Percentiles rank a stretch among this genome's conserved stretches.
phyloP scores from a whole-genome alignment of 2,113 vertebrate genomes.

The Heptranchias perlo region DNA sequence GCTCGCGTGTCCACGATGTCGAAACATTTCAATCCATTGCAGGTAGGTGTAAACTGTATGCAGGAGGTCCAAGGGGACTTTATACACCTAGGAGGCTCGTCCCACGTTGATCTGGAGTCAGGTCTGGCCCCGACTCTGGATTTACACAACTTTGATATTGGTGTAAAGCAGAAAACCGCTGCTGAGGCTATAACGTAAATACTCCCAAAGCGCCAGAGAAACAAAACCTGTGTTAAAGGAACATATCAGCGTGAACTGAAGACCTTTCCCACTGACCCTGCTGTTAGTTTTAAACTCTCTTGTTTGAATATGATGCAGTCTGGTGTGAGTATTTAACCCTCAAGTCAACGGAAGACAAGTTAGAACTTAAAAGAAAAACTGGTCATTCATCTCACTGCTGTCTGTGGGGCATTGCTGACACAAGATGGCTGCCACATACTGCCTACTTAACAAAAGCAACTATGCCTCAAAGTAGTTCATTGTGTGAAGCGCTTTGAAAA shows the following conservation, averaged over 20 bases:
- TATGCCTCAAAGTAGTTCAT: not conserved
- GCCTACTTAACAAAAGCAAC: no score
- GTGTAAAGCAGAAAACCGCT: not conserved
- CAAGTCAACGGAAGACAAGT: not conserved
- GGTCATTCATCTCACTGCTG: no score
- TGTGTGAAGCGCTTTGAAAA: not conserved
- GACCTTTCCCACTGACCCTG: not conserved
- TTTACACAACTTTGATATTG: not conserved
- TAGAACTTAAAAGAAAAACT: not conserved
- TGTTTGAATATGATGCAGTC: not conserved
- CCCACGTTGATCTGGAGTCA: no score
- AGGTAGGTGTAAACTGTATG: not conserved
- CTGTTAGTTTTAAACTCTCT: not conserved
- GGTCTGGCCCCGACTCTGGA: not conserved
- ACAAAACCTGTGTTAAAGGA: not conserved
- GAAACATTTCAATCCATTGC: not conserved
- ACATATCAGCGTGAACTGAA: not conserved
- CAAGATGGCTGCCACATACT: no score
- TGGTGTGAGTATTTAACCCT: not conserved
- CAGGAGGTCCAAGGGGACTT: not conserved
- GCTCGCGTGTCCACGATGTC: accelerated
- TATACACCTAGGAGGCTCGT: not conserved
- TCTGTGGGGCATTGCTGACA: no score
- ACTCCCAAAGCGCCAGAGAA: not conserved
- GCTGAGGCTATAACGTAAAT: not conserved